Base-by-base conservation (phyloP, 2,797 vertebrate genomes). In the Choloepus didactylus region DNA sequence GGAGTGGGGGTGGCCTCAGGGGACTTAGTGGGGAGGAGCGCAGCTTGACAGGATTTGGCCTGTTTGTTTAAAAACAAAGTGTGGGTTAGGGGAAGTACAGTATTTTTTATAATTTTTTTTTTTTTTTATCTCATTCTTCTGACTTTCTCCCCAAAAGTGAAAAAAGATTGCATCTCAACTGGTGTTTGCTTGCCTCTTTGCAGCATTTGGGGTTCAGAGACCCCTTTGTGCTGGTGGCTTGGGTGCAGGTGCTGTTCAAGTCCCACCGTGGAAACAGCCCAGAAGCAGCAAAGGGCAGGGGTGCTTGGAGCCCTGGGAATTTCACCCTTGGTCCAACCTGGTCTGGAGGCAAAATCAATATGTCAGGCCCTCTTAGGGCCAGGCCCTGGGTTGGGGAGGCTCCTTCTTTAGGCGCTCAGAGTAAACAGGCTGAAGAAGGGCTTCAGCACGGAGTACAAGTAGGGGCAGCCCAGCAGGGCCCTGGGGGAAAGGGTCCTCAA, bases 1-100 rank as follows among this genome's bases (percentile, higher is more conserved):
- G 12, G 60, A 4, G 15, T 44, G 23, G 54, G 27, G 56, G 51
- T 66, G 62, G 73, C 79, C 44, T 91, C n/a, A 6, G 35, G 41
- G 46, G 59, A 41, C 49, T 76, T 59, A 51, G 21, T 9, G 56
- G 35, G 76, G 84, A 67, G 75, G 79, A 69, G 38, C 54, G 83
- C 77, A 94, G 94, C 92, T 91, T 44, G 91, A 95, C 80, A 79
- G 95, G 91, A 93, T 94, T 81, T 94, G 95, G 95, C 70, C 91
- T 92, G 35, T 88, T 76, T 59, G 54, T 80, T 89, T 67, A 75
- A 92, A 96, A 90, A 79, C 31, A 21, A 81, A 76, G 25, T 94
- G 31, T 86, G 87, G 5, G 0, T 56, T 83, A 66, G 21, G 11
- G 35, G 16, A 15, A 81, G 51, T 69, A 93, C 1, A 62, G n/a